A percentile compares a stretch with the other conserved stretches of the same genome.
phyloP scores from a whole-genome alignment of 1,140 invertebrate species.

The Pseudachorutes palmiensis region DNA sequence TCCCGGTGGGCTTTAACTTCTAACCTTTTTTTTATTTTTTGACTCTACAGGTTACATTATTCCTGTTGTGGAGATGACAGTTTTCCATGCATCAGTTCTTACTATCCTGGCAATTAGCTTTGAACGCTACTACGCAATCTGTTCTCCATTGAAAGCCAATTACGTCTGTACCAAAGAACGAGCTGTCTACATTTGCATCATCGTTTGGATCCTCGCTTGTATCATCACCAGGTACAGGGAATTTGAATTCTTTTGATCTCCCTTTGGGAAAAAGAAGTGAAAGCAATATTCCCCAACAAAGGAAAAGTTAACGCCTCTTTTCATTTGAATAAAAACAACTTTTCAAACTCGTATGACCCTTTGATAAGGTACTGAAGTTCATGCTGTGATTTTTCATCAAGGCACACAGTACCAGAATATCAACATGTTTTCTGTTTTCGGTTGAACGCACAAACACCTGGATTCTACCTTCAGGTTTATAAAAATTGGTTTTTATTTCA shows the following conservation, averaged over 20 bases:
- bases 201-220: constrained; percentile 74
- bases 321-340: no score
- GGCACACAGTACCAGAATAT: no score
- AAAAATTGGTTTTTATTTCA: constrained; percentile 10
- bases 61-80: constrained; percentile 82
- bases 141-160: constrained; percentile 77
- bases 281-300: no score
- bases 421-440: background rate
- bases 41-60: constrained; percentile 67
- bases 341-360: no score
- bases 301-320: no score
- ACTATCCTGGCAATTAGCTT: constrained; percentile 89
- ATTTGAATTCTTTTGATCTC: background rate
- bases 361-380: no score
- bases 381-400: no score
- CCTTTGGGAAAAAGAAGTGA: background rate
- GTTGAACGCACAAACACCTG: background rate
- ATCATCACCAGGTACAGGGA: constrained; percentile 68
- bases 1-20: no score
- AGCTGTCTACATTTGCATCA: constrained; percentile 68
- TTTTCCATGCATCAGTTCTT: constrained; percentile 82
- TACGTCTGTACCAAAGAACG: constrained; percentile 85
- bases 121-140: constrained; percentile 90
- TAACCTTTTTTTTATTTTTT: constrained; percentile 22
- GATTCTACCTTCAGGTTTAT: background rate